Conservation (phyloP, 2,888 invertebrate genomes). For the Polylopha cassiicola region DNA sequence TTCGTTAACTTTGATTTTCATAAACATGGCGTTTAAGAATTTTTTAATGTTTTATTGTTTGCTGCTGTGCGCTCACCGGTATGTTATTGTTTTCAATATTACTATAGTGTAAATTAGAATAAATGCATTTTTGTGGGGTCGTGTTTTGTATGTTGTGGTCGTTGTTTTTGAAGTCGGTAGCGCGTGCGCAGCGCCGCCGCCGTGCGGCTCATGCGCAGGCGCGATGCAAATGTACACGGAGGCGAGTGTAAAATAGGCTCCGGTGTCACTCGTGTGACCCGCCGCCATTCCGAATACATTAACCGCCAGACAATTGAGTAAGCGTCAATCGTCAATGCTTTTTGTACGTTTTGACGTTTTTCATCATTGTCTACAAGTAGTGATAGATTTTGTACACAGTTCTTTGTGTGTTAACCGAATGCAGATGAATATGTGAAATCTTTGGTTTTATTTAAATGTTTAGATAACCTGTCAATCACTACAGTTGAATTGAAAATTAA, state of each 20-base stretch:
- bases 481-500: neutral
- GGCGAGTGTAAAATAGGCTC: constrained; percentile 36
- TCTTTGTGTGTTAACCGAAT: constrained; percentile 17
- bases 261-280: constrained; percentile 58
- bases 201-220: constrained; percentile 29
- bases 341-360: constrained; percentile 5
- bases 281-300: constrained; percentile 59
- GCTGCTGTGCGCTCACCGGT: constrained; percentile 1
- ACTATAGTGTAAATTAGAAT: too few species aligned
- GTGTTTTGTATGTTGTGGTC: too few species aligned
- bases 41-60: neutral
- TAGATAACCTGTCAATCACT: constrained; percentile 19
- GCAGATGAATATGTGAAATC: constrained; percentile 13
- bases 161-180: too few species aligned
- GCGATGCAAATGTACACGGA: constrained; percentile 38
- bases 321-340: constrained; percentile 26
- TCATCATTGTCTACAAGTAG: constrained; percentile 10
- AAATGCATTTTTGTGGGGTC: too few species aligned
- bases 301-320: constrained; percentile 47
- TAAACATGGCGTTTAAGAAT: constrained; percentile 1
- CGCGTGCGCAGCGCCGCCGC: too few species aligned
- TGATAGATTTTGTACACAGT: constrained; percentile 11
- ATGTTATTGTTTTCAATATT: too few species aligned
- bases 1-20: constrained; percentile 11
- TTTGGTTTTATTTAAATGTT: neutral